Evolutionary conservation across 2,113 vertebrate genomes (phyloP), one percentile per base, ranked within the genome.

Genomic region (Platycercus adscitus): DNA sequence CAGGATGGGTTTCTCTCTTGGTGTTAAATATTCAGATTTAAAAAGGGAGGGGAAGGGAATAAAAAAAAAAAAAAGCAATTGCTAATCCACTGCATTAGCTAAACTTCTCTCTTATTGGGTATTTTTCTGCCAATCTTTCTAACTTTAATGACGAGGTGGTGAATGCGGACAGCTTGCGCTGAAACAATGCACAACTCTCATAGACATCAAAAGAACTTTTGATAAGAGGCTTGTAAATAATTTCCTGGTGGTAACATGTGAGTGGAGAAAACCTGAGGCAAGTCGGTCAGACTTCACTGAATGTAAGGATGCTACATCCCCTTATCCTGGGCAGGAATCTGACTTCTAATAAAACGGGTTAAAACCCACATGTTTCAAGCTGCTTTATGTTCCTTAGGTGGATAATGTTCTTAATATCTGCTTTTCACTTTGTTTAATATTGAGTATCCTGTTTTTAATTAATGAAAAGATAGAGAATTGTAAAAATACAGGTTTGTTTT

Each of bases 11-110:
- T 97, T 97, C 96, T 97, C 93, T 91, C 96, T 94, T 93, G 81
- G 91, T 96, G 97, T 97, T 97, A 98, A 98, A 98, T 98, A 97
- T 96, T 98, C 97, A 97, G 95, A 97, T 97, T 84, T 94, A 53
- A 91, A 97, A 87, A 91, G 70, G 91, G 93, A 86, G 88, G 69
- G 47, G 76, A 44, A 77, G 39, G 33, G 19, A 20, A 7, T 17
- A 37, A 43, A 33, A 41, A 63, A 69, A 85, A 86, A 56, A 65
- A 81, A 47, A 39, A 26, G 17, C 50, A n/a, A 39, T 65, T 6
- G 8, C 43, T 86, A 94, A 93, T 94, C 79, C 72, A 96, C 91
- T 97, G 81, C 79, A 79, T 91, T 96, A 96, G 97, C 95, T 71
- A 89, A 81, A 93, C 80, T 93, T 69, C 86, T 91, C 63, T 80